Evolutionary conservation across 2,888 invertebrate species (phyloP), one percentile per base, ranked within the genome.

Genomic region (Eupithecia vulgata): DNA sequence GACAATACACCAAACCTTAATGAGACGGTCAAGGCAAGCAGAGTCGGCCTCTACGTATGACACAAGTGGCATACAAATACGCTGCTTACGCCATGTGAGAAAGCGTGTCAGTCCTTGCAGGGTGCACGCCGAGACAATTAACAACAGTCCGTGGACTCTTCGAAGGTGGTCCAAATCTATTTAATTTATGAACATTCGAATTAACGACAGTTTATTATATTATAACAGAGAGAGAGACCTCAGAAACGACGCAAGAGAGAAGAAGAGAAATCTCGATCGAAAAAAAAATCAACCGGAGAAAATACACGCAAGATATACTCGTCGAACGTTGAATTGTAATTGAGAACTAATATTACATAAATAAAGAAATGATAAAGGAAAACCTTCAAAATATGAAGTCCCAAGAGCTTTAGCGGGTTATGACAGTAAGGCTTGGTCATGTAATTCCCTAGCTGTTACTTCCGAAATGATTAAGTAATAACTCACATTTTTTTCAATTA

Each of bases 101-200:
- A 86, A 86, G 87, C 80, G 83, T 84, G 84, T 80, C 84, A 80
- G 62, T 64, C 62, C n/a, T 72, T 67, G 79, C 72, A 79, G 73
- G 80, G 76, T 73, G 70, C 65, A 64, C 67, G 70, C 76, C 77
- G 71, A 71, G 68, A 72, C 78, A 70, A 75, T 70, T 70, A 69
- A 73, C 70, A 78, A 59, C 30, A 17, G 15, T 17, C 34, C 21
- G 48, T 34, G 57, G 70, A 67, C 70, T 52, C 68, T 66, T 52
- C 65, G 48, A 64, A 68, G 65, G 52, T 48, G 25, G 57, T 52
- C 52, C 12, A 52, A 45, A 21, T 52, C 48, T 8, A 21, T 57
- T 25, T 57, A 1, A 52, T 52, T 52, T 8, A n/a, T 48, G 8
- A 48, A 52, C 48, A 52, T 21, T 8, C 48, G n/a, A 48, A 52